A percentile compares a stretch with the other conserved stretches of the same genome.
Evolutionary conservation across 2,888 invertebrate species (phyloP).

Genomic region (Torymus texanus): DNA sequence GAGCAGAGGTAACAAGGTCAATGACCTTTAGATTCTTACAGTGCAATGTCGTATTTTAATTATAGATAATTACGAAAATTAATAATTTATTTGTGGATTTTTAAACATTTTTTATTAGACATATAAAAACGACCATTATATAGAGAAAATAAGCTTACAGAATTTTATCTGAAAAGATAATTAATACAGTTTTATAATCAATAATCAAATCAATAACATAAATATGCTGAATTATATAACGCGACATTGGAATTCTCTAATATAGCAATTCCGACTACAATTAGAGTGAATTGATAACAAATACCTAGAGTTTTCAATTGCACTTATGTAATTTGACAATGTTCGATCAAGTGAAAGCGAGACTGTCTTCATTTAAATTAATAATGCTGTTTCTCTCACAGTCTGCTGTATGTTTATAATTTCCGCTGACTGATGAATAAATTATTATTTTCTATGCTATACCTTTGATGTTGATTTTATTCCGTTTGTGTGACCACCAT

Average conservation of each 20-base stretch:
- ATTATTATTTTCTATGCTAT: slow-evolving; percentile 74
- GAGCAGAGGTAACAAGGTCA: slow-evolving; percentile 3
- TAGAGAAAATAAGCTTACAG: slow-evolving; percentile 24
- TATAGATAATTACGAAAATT: slow-evolving; percentile 25
- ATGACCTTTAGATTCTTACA: slow-evolving; percentile 15
- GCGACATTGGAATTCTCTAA: slow-evolving; percentile 21
- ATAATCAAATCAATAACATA: slow-evolving; percentile 13
- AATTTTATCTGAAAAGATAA: slow-evolving; percentile 45
- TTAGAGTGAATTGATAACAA: slow-evolving; percentile 38
- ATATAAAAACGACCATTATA: slow-evolving; percentile 21
- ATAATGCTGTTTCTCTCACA: slow-evolving; percentile 50
- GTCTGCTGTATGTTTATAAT: slow-evolving; percentile 66
- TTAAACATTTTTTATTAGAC: slow-evolving; percentile 5
- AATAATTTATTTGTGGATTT: slow-evolving; percentile 24
- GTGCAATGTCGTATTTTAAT: slow-evolving; percentile 37
- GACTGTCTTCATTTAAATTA: slow-evolving; percentile 53
- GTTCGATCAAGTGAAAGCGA: slow-evolving; percentile 49
- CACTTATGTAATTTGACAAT: slow-evolving; percentile 40
- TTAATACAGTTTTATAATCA: slow-evolving; percentile 48
- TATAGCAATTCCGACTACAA: slow-evolving; percentile 32
- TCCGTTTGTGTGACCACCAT: background rate
- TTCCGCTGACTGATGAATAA: slow-evolving; percentile 71
- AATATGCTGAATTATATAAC: slow-evolving; percentile 19
- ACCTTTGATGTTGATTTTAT: slow-evolving; percentile 45
- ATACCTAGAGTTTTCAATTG: slow-evolving; percentile 33